Evolutionary conservation across 2,888 invertebrate species (phyloP).

Genomic region (Apodemia duryi): DNA sequence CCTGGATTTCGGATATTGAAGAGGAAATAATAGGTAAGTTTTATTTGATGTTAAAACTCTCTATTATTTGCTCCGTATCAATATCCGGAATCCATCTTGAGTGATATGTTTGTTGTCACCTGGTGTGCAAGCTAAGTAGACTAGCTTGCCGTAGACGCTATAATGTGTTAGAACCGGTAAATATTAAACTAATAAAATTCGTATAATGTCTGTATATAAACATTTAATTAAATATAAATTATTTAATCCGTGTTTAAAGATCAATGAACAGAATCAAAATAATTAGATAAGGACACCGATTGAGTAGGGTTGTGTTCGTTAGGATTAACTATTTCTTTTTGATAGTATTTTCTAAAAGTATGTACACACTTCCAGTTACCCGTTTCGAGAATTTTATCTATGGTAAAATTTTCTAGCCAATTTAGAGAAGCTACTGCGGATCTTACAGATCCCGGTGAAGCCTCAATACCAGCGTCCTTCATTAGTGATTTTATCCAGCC

Average conservation of each 20-base stretch:
- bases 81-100: constrained; percentile 27
- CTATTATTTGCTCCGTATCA: constrained; percentile 24
- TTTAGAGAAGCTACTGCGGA: constrained; percentile 15
- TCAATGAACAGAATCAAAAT: constrained; percentile 21
- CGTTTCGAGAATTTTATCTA: constrained; percentile 24
- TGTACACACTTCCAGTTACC: constrained; percentile 25
- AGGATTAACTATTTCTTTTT: constrained; percentile 16
- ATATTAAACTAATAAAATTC: not conserved
- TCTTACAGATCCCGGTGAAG: not conserved
- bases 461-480: constrained; percentile 2
- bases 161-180: constrained; percentile 19
- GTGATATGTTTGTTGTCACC: constrained; percentile 28
- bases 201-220: not conserved
- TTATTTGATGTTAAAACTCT: constrained; percentile 26
- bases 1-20: constrained; percentile 11
- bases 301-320: not conserved
- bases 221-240: constrained; percentile 4
- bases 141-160: constrained; percentile 17
- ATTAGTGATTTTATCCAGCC: constrained; percentile 3
- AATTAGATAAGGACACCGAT: constrained; percentile 18
- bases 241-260: not conserved
- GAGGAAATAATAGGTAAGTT: constrained; percentile 20
- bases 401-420: constrained; percentile 24
- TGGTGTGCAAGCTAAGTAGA: constrained; percentile 16
- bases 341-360: constrained; percentile 34